Base-by-base conservation (phyloP, 2,113 vertebrate genomes). In the Nothocercus nigrocapillus region DNA sequence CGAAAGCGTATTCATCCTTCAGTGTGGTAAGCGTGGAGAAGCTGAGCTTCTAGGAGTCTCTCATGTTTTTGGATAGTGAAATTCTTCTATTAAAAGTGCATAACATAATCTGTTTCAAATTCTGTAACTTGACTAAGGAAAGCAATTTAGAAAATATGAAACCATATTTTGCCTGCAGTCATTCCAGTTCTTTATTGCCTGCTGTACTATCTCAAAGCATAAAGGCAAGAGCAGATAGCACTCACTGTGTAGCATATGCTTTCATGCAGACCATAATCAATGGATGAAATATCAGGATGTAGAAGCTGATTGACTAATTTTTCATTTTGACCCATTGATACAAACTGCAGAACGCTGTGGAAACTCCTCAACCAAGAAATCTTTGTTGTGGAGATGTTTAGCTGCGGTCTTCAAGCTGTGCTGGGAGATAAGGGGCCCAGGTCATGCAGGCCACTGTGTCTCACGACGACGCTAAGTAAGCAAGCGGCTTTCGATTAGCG, bases 401-500 rank as follows among this genome's bases (percentile, higher is more conserved):
- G 51, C 56, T 66, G 45, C 19, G 49, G 54, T 62, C 3, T 0
- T 28, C 81, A 62, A 72, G 53, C 73, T 95, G 90, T 73, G 44
- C 80, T 40, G 40, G 13, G 40, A 76, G 82, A 86, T 81, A 79
- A 93, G 74, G 66, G 22, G 8, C 0, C 20, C 17, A 0, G 86
- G 94, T 82, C n/a, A 69, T 4, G 3, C 64, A 40, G 36, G 54
- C 49, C 68, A 36, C 64, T 0, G 0, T 58, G 3, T 32, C 53
- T 36, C 30, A 8, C 24, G 32, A 17, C 45, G 13, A 77, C 42
- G 40, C 44, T 84, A 66, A 58, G 32, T 79, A 74, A 72, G 21
- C 15, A 30, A 95, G 58, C 38, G 53, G 92, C 66, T 93, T 93
- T 95, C 91, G 53, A 79, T 92, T 87, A 85, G 44, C 10, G 86